Percentiles rank a stretch among this genome's conserved stretches.
Conservation (phyloP, 1,140 invertebrate genomes). For the Ruditapes philippinarum region DNA sequence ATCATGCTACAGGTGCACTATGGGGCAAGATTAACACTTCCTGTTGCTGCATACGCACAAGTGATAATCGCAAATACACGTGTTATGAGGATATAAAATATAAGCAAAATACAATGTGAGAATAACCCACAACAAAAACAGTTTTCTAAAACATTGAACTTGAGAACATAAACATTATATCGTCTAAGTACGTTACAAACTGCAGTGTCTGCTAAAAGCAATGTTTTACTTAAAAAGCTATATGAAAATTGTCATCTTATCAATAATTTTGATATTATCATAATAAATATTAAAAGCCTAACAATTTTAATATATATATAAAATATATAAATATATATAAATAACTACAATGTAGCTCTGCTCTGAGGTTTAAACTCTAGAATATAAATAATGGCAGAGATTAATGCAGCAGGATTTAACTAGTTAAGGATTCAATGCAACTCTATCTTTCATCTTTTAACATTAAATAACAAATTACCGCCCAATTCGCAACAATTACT, state of each 20-base stretch:
- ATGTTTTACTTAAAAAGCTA: background rate
- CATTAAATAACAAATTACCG: too few relatives aligned
- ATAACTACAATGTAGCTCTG: background rate
- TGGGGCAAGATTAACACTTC: conserved; percentile 45
- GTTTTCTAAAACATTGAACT: conserved; percentile 26
- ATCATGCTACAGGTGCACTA: conserved; percentile 46
- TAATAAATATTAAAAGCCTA: too few relatives aligned
- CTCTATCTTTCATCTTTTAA: too few relatives aligned
- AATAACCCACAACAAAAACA: conserved; percentile 44
- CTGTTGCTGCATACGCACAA: conserved; percentile 29
- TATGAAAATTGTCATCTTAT: too few relatives aligned
- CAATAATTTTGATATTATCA: too few relatives aligned
- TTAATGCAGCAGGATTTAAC: background rate
- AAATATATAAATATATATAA: too few relatives aligned
- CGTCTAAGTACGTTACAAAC: background rate
- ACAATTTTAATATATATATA: too few relatives aligned
- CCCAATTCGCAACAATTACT: too few relatives aligned
- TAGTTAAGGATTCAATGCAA: background rate
- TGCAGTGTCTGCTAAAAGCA: background rate
- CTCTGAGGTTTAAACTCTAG: background rate
- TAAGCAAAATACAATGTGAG: conserved; percentile 52
- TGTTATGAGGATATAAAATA: conserved; percentile 51
- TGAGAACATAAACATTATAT: conserved; percentile 40
- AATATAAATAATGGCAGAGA: background rate
- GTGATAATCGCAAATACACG: conserved; percentile 39